Evolutionary conservation across 2,888 invertebrate species (phyloP), one percentile per base, ranked within the genome.

Genomic region (Sarcophaga subvicina): DNA sequence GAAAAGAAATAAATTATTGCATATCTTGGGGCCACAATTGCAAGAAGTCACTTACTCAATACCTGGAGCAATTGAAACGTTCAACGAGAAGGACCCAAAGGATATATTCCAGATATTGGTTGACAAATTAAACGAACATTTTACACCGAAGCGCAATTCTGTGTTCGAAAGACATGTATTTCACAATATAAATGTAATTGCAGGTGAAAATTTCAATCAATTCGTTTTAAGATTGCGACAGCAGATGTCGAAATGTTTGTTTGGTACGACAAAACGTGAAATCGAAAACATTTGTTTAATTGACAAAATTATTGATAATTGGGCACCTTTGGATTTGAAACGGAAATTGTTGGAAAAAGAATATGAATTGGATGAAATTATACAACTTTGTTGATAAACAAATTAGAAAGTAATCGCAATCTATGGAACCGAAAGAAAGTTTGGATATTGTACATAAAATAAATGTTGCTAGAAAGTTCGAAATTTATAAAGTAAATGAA

Each of bases 41-140:
- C 78, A 83, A 79, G 73, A 83, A 79, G 73, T 83, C 27, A 78
- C 78, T 66, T 83, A 83, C 60, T 78, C 83, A 78, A 77, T 78
- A 78, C 78, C 78, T 14, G 49, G 72, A 45, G 71, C 79, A 79
- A 79, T 79, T 64, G 70, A 71, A 71, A 64, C 47, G 54, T 77
- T 77, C 45, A 77, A 83, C 64, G 76, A 71, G 67, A 78, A 67
- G 64, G 66, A 67, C 59, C 59, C 37, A 71, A 83, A 83, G 14
- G 77, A 83, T 71, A 78, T 72, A 62, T 83, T 83, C 49, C 37
- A 83, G 64, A 83, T 83, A 71, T 83, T 72, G 60, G 60, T 70
- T 71, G 54, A 59, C 25, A 71, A 49, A 12, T 54, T 71, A 54
- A 70, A 70, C 14, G 70, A 49, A 54, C 49, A 70, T 70, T 70